Evolutionary conservation across 2,797 vertebrate species (phyloP), one percentile per base, ranked within the genome.

Genomic region (Naso thynnoides): DNA sequence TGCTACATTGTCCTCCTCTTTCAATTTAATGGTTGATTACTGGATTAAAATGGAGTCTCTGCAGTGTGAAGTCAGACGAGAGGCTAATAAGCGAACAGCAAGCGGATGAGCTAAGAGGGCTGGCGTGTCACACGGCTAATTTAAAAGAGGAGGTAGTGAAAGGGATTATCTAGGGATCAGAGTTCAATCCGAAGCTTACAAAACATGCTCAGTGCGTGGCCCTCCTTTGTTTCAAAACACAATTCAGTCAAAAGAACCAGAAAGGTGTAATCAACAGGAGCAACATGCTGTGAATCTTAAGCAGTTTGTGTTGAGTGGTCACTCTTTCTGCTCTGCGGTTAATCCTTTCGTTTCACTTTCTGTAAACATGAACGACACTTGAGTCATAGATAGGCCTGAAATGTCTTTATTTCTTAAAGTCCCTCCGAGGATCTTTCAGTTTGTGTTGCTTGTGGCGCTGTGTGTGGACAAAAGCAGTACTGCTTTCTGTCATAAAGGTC

Each of bases 121-220:
- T 52, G 87, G 73, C 27, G 39, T 89, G 87, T 93, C 90, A 93
- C 83, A 89, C 83, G 64, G 92, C 92, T 94, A 93, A 94, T 95
- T 95, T 94, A 90, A 89, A 93, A 91, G 70, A 81, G 55, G 86
- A 92, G 88, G 86, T 83, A 91, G 92, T 88, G 87, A 92, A 92
- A 93, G 91, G 89, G 90, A 93, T 95, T 95, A 94, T 68, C 78
- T 79, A 47, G 82, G 78, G 93, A 93, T 93, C 92, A 93, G 76
- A 92, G 93, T 86, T 90, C 85, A 86, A 82, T 75, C 85, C 78
- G 31, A 89, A 93, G 79, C 89, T 95, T 90, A 88, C 86, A 93
- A 92, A 93, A 92, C 84, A 86, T 74, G 88, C 89, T 80, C 78
- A 50, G 73, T 82, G 83, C 63, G 39, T 24, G 26, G 82, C 58